Base-by-base conservation (phyloP, 2,888 invertebrate species). In the Prenolepis imparis region DNA sequence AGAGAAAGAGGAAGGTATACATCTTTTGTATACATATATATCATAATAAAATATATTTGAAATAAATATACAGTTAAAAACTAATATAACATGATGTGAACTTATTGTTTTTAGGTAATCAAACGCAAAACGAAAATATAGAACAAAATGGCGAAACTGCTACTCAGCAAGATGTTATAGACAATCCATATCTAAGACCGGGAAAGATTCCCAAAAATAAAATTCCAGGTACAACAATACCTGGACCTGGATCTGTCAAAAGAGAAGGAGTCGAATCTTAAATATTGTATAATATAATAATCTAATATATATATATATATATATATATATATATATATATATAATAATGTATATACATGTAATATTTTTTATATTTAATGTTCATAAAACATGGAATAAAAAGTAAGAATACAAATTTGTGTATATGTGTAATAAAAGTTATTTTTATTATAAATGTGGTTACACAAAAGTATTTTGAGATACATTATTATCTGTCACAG, bases 151-250 rank as follows among this genome's bases (percentile, higher is more conserved):
- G 91, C 70, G 94, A 95, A 86, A 91, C 87, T n/a, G 87, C 90
- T n/a, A 89, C 93, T 0, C 94, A 94, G 82, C 93, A 93, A 83
- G 94, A 95, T 74, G 88, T 90, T 0, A 95, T 95, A 73, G 94
- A 95, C 77, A 95, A 95, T 91, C 94, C 94, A 2, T 95, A 95
- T 82, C 88, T 95, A 72, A 91, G 94, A 24, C 94, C 94, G 6
- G 95, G 95, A 18, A 95, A 95, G 89, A 92, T 95, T 73, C 95
- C 95, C 28, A 95, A 95, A 84, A 93, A 93, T 66, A 90, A 90
- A 84, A 88, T 88, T n/a, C 84, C 90, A 67, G 84, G 86, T 11
- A 84, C 66, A 6, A 63, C 48, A 2, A 36, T 44, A 28, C 77
- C 84, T n/a, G 73, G 84, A 18, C 70, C 83, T 1, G 87, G 88